phyloP scores from a whole-genome alignment of 2,888 invertebrate species.

The Macropis europaea region DNA sequence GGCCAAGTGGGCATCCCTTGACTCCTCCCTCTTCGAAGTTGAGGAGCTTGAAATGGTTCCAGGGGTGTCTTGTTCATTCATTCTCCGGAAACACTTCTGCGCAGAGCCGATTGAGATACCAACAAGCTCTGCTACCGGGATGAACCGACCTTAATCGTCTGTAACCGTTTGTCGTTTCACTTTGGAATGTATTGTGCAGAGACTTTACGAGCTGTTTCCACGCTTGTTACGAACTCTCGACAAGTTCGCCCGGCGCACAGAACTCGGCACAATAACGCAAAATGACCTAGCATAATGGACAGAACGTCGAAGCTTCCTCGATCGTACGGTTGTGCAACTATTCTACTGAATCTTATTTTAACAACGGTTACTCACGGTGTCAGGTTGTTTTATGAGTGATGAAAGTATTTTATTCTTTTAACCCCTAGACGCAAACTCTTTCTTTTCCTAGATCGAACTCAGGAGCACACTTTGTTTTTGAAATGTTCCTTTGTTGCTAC shows the following conservation, averaged over 20 bases:
- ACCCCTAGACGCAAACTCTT: no score
- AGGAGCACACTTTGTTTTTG: no score
- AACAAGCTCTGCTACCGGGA: conserved; percentile 37
- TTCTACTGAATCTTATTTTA: not conserved
- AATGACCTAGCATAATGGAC: conserved; percentile 54
- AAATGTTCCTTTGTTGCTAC: no score
- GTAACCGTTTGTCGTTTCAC: conserved; percentile 55
- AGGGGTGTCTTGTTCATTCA: conserved; percentile 70
- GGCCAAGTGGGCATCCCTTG: conserved; percentile 71
- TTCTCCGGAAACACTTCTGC: conserved; percentile 72
- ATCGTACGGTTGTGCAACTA: not conserved
- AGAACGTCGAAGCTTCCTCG: not conserved
- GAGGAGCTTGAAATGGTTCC: conserved; percentile 56
- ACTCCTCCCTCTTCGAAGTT: conserved; percentile 62
- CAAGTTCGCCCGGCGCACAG: conserved; percentile 22
- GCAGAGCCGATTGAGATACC: conserved; percentile 70
- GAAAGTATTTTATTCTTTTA: not conserved
- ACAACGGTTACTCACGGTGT: not conserved
- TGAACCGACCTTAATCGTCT: conserved; percentile 51
- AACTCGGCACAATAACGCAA: conserved; percentile 49
- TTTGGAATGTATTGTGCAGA: conserved; percentile 29
- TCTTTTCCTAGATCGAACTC: no score
- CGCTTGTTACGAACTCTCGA: conserved; percentile 41
- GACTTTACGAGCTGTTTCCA: conserved; percentile 31
- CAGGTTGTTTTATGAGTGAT: not conserved